Conservation (phyloP, 1,140 invertebrate species). For the Tetragnatha versicolor region DNA sequence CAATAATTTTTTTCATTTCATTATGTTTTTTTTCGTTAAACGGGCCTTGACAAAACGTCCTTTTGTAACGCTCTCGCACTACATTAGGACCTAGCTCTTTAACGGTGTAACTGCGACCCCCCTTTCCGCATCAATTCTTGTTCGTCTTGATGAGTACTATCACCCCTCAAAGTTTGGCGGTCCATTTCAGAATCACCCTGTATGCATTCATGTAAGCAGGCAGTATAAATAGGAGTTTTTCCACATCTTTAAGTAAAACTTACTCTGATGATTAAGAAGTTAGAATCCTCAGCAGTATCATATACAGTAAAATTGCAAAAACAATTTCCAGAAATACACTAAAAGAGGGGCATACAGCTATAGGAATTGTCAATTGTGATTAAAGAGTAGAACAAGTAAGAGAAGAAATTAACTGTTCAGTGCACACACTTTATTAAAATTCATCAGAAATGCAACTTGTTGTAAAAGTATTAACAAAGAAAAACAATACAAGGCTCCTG, state of each 20-base stretch:
- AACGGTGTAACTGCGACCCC: too few species aligned
- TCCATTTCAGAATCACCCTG: too few species aligned
- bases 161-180: too few species aligned
- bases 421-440: constrained; percentile 57
- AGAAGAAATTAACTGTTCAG: constrained; percentile 30
- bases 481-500: constrained; percentile 52
- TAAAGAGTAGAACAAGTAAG: neutral
- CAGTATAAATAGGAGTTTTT: neutral
- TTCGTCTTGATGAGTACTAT: too few species aligned
- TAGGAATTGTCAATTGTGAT: neutral
- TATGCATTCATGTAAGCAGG: too few species aligned
- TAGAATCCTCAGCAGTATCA: neutral
- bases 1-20: too few species aligned
- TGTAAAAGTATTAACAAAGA: constrained; percentile 56
- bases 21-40: too few species aligned
- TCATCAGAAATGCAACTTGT: constrained; percentile 56
- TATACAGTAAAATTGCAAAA: neutral
- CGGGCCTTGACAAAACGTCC: too few species aligned
- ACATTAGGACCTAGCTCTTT: too few species aligned
- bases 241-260: neutral
- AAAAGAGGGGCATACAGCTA: neutral
- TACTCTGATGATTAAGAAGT: neutral
- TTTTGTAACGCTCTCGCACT: too few species aligned
- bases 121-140: too few species aligned
- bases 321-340: neutral